These are phyloP conservation scores for Halichondria panicea DNA, from an alignment of 37 sponge, comb jelly and placozoan species.

Conservation along the genomic window DNA sequence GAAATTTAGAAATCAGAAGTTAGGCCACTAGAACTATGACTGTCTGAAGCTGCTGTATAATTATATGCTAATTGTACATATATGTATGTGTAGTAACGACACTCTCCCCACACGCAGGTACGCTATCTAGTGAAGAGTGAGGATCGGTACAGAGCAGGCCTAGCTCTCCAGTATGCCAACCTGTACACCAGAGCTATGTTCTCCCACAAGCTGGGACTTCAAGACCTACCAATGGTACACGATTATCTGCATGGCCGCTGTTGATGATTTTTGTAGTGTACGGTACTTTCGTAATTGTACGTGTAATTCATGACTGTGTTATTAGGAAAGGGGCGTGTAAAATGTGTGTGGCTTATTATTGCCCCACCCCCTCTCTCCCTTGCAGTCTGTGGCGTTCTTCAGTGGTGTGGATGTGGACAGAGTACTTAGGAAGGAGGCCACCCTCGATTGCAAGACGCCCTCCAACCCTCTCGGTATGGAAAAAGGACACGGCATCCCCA, in stretches of 20 bases:
- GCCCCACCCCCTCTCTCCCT: background rate
- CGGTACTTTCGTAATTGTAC: too few species aligned
- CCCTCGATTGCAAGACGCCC: slow-evolving; percentile 90
- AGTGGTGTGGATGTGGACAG: slow-evolving; percentile 94
- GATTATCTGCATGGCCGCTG: too few species aligned
- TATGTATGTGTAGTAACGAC: too few species aligned
- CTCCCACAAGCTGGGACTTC: slow-evolving; percentile 72
- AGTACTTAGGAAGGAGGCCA: slow-evolving; percentile 86
- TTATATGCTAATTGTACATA: too few species aligned
- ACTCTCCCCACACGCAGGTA: too few species aligned
- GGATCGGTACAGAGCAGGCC: slow-evolving; percentile 91
- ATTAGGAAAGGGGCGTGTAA: background rate
- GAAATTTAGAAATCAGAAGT: too few species aligned
- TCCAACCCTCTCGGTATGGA: slow-evolving; percentile 91
- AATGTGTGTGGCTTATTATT: background rate
- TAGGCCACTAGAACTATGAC: too few species aligned
- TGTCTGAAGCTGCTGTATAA: too few species aligned
- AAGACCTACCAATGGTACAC: slow-evolving; percentile 94
- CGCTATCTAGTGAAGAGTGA: slow-evolving; percentile 89
- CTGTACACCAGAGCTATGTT: slow-evolving; percentile 93
- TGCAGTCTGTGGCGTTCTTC: slow-evolving; percentile 94
- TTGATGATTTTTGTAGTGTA: too few species aligned
- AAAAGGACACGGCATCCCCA: slow-evolving; percentile 77
- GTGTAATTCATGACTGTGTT: background rate
- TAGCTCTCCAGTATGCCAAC: slow-evolving; percentile 94